Conservation (phyloP, 2,797 vertebrate species). For the Molossus molossus region DNA sequence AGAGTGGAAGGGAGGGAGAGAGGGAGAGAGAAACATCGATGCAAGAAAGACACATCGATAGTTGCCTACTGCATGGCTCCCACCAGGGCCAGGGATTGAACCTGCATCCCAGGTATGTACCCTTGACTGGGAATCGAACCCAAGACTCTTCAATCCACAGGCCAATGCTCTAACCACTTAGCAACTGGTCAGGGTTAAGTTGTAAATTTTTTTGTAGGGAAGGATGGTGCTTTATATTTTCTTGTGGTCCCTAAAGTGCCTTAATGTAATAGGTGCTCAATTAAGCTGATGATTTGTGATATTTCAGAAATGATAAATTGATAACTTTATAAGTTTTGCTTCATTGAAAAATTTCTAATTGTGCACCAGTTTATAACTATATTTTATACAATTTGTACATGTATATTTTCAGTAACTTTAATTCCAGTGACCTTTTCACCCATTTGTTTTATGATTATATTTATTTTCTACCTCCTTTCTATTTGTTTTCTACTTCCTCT, state of each 20-base stretch:
- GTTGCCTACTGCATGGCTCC: too few relatives aligned
- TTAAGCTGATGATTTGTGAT: not conserved
- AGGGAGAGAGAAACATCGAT: too few relatives aligned
- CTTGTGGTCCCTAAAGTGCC: not conserved
- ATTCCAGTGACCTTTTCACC: conserved; percentile 29
- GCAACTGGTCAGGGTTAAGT: not conserved
- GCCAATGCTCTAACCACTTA: too few relatives aligned
- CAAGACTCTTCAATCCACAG: too few relatives aligned
- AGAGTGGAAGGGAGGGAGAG: too few relatives aligned
- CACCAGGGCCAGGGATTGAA: too few relatives aligned
- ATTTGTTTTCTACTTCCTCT: conserved; percentile 4
- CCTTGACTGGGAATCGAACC: too few relatives aligned
- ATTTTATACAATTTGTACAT: not conserved
- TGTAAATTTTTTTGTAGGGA: not conserved
- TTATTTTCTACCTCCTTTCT: not conserved
- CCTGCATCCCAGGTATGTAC: too few relatives aligned
- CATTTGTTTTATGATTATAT: not conserved
- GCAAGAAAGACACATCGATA: too few relatives aligned
- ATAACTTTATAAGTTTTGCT: not conserved
- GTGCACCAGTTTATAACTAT: not conserved
- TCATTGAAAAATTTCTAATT: not conserved
- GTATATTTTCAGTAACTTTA: conserved; percentile 19
- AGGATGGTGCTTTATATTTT: not conserved
- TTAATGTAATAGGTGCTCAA: not conserved
- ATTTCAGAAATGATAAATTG: not conserved